Evolutionary conservation across 2,113 vertebrate species (phyloP).

Genomic region (Heteronetta atricapilla): DNA sequence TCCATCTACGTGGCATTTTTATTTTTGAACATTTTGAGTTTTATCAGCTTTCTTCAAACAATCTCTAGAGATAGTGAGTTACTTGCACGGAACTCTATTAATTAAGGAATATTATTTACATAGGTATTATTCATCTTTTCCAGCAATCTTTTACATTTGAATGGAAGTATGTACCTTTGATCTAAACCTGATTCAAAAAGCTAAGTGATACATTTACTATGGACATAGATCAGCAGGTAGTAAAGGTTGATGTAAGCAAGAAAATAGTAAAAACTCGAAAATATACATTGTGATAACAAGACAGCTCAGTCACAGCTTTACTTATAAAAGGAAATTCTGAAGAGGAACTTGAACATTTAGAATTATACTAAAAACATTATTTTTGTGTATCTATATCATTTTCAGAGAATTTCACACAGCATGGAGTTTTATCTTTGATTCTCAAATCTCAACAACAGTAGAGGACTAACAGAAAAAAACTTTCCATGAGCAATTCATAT

Average conservation of each 20-base stretch:
- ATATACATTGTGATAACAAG: background rate
- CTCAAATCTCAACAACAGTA: background rate
- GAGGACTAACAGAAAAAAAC: background rate
- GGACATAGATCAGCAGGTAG: background rate
- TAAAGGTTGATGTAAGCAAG: slow-evolving; percentile 1
- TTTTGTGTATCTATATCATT: background rate
- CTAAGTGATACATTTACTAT: background rate
- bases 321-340: background rate
- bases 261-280: slow-evolving; percentile 1
- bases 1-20: background rate
- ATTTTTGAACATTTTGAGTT: background rate
- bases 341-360: background rate
- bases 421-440: background rate
- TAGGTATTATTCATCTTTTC: slow-evolving; percentile 9
- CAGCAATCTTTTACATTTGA: slow-evolving; percentile 6
- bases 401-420: background rate
- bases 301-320: background rate
- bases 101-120: slow-evolving; percentile 24
- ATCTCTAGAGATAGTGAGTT: background rate
- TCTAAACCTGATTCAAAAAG: slow-evolving; percentile 2
- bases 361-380: background rate
- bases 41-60: background rate
- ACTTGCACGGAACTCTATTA: background rate
- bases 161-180: background rate
- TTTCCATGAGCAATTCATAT: background rate